Evolutionary conservation across 2,888 invertebrate genomes (phyloP).

Genomic region (Podabrus alpinus): DNA sequence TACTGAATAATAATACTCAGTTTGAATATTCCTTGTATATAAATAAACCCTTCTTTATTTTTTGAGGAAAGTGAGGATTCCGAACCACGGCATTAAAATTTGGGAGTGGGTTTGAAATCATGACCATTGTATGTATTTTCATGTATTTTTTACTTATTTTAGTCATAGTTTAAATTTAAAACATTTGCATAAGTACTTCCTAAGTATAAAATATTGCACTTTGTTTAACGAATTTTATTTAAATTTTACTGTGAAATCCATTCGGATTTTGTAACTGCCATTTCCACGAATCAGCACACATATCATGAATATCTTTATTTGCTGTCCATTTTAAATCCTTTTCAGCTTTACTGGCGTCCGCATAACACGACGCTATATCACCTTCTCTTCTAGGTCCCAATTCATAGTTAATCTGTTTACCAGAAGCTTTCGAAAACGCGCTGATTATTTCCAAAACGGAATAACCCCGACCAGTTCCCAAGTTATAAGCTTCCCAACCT

Average conservation of each 20-base stretch:
- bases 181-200: not conserved
- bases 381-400: constrained; percentile 76
- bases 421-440: constrained; percentile 78
- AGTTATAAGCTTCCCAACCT: constrained; percentile 79
- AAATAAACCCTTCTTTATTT: too few relatives aligned
- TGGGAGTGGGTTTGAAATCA: too few relatives aligned
- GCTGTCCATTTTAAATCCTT: constrained; percentile 82
- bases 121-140: too few relatives aligned
- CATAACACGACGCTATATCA: constrained; percentile 84
- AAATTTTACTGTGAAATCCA: constrained; percentile 60
- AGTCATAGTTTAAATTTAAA: too few relatives aligned
- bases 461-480: constrained; percentile 85
- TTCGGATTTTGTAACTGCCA: constrained; percentile 86
- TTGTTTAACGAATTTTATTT: not conserved
- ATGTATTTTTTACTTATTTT: too few relatives aligned
- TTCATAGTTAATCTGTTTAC: constrained; percentile 72
- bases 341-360: constrained; percentile 77
- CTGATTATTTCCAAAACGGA: constrained; percentile 86
- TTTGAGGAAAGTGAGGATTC: too few relatives aligned
- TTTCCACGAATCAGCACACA: constrained; percentile 87
- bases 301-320: constrained; percentile 72
- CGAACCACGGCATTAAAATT: too few relatives aligned
- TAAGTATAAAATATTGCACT: constrained; percentile 1
- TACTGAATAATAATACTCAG: too few relatives aligned
- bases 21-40: too few relatives aligned